phyloP scores from a whole-genome alignment of 2,113 vertebrate species.

The Platycercus adscitus region DNA sequence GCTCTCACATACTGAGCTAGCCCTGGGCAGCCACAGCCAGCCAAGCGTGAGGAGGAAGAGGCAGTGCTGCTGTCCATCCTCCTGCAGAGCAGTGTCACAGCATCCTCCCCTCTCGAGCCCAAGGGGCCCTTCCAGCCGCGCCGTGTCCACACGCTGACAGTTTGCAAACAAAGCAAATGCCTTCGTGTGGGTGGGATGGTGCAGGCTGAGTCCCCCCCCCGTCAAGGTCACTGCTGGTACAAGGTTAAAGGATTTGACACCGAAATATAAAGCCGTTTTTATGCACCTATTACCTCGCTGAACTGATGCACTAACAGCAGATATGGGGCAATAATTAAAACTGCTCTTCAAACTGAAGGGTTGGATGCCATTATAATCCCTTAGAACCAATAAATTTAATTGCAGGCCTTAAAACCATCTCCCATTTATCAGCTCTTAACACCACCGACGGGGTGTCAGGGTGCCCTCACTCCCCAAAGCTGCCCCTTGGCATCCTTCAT shows the following conservation, averaged over 20 bases:
- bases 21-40: neutral
- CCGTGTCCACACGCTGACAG: accelerated
- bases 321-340: constrained; percentile 27
- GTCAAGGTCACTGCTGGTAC: neutral
- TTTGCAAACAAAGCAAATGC: neutral
- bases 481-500: neutral
- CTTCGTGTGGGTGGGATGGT: neutral
- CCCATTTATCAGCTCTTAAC: neutral
- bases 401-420: neutral
- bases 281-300: neutral
- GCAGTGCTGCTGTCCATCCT: accelerated
- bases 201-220: neutral
- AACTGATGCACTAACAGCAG: neutral
- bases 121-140: neutral
- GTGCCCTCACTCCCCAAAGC: neutral
- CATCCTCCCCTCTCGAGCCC: neutral
- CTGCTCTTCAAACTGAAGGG: neutral
- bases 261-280: neutral
- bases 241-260: neutral
- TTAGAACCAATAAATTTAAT: neutral
- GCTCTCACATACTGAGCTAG: accelerated
- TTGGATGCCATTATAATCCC: neutral
- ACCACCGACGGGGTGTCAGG: neutral
- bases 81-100: accelerated
- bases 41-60: neutral